These are phyloP conservation scores for Cyprinodon brontotheroides DNA, from an alignment of 2,113 vertebrate genomes.

Conservation along the genomic window DNA sequence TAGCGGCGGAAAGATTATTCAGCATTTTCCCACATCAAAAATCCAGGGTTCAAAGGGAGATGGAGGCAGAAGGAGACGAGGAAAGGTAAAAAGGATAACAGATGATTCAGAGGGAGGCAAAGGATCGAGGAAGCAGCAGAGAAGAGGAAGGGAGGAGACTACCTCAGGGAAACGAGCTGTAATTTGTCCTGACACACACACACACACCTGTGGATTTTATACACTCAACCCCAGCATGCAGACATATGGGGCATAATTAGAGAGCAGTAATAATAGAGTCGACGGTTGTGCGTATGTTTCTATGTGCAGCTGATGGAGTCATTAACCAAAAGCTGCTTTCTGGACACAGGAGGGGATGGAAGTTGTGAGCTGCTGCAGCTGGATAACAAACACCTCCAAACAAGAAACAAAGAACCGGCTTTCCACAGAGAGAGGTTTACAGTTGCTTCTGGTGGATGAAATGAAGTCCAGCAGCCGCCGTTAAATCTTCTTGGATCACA, in stretches of 20 bases:
- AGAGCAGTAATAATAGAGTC: slow-evolving; percentile 22
- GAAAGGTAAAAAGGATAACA: background rate
- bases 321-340: slow-evolving; percentile 15
- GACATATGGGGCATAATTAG: slow-evolving; percentile 41
- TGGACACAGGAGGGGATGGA: background rate
- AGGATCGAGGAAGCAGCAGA: background rate
- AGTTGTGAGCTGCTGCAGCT: background rate
- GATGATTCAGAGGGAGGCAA: background rate
- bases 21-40: slow-evolving; percentile 24
- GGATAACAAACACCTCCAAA: slow-evolving; percentile 7
- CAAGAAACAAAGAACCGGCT: background rate
- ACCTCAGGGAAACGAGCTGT: slow-evolving; percentile 7
- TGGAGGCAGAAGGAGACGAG: background rate
- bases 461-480: background rate
- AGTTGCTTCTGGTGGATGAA: background rate
- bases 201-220: slow-evolving; percentile 36
- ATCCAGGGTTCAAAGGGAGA: background rate
- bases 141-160: background rate
- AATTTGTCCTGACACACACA: slow-evolving; percentile 9
- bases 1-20: slow-evolving; percentile 18
- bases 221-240: slow-evolving; percentile 24
- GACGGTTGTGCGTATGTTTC: slow-evolving; percentile 20
- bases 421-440: slow-evolving; percentile 3
- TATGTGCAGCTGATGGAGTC: slow-evolving; percentile 24
- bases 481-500: background rate